Percentiles rank a stretch among this genome's conserved stretches.
Evolutionary conservation across 92 coral and sea anemone species (phyloP).

Genomic region (Palythoa caribaeorum): DNA sequence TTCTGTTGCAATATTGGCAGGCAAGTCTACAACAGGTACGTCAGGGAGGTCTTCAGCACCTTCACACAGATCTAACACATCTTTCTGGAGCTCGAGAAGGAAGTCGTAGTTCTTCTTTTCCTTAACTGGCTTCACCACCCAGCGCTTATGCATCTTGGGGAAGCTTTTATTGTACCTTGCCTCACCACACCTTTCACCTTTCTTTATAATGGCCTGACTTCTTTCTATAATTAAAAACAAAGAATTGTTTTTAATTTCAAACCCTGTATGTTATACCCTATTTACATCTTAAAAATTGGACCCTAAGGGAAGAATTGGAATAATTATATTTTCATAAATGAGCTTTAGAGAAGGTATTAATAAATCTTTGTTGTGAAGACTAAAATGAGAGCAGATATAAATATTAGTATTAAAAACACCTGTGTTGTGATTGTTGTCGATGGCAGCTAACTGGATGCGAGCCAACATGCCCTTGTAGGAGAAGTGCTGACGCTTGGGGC

Average conservation of each 20-base stretch:
- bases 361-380: neutral
- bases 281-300: neutral
- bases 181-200: slow-evolving; percentile 30
- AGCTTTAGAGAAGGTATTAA: neutral
- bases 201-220: slow-evolving; percentile 26
- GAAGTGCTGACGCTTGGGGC: slow-evolving; percentile 48
- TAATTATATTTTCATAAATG: neutral
- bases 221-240: slow-evolving; percentile 21
- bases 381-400: slow-evolving; percentile 6
- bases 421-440: slow-evolving; percentile 43
- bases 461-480: slow-evolving; percentile 49
- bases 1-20: slow-evolving; percentile 43
- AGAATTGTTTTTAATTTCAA: neutral
- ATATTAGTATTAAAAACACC: neutral
- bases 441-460: slow-evolving; percentile 43
- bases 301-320: neutral
- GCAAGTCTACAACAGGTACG: slow-evolving; percentile 18
- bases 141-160: slow-evolving; percentile 43
- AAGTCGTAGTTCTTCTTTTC: slow-evolving; percentile 34
- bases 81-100: slow-evolving; percentile 19
- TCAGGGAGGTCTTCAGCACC: neutral
- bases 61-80: slow-evolving; percentile 25
- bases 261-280: neutral
- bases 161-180: slow-evolving; percentile 40
- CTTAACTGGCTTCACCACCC: slow-evolving; percentile 43